These are phyloP conservation scores for Apodemus sylvaticus DNA, from an alignment of 2,113 vertebrate species.

Conservation along the genomic window DNA sequence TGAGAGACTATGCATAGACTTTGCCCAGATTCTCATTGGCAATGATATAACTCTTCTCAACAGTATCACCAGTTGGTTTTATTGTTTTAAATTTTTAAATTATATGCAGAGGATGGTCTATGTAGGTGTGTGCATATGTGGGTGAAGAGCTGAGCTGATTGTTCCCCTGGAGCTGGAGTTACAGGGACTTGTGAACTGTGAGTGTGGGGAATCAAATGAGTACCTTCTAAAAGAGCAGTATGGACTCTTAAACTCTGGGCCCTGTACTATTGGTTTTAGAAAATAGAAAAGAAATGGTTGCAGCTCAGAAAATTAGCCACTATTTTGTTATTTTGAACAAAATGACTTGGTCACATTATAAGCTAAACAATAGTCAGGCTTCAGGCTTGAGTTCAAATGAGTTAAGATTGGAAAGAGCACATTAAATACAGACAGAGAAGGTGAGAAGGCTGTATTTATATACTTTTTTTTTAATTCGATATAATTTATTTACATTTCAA, in stretches of 20 bases:
- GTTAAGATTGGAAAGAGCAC: background rate
- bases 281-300: conserved; percentile 52
- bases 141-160: background rate
- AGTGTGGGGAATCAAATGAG: background rate
- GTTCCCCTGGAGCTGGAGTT: background rate
- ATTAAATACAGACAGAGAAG: background rate
- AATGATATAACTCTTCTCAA: conserved; percentile 26
- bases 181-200: background rate
- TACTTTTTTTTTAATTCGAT: too few relatives aligned
- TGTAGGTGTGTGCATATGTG: background rate
- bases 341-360: background rate
- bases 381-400: conserved; percentile 25
- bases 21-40: conserved; percentile 71
- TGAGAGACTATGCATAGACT: conserved; percentile 52
- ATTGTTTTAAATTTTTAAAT: background rate
- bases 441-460: background rate
- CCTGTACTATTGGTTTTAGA: background rate
- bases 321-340: background rate
- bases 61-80: background rate
- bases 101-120: background rate
- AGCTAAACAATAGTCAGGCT: background rate
- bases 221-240: background rate
- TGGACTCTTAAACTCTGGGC: background rate
- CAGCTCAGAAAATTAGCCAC: conserved; percentile 8
- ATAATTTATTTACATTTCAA: too few relatives aligned